Conservation (phyloP, 2,113 vertebrate genomes). For the Dunckerocampus dactyliophorus region DNA sequence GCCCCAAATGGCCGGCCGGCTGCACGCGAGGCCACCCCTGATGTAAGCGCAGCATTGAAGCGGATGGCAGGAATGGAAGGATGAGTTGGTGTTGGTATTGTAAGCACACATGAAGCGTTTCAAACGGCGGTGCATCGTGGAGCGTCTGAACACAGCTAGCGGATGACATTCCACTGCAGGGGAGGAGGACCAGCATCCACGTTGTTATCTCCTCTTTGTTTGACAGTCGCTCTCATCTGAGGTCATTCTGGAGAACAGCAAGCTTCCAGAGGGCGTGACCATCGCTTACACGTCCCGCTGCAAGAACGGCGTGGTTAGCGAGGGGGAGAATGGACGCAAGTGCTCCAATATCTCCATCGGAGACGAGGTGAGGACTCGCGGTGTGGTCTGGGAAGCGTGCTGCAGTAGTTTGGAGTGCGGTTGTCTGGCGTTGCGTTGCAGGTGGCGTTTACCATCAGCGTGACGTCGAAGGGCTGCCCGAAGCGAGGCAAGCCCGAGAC, state of each 20-base stretch:
- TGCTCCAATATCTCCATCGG: constrained; percentile 98
- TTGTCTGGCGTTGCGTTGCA: constrained; percentile 32
- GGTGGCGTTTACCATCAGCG: constrained; percentile 89
- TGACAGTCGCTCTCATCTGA: constrained; percentile 94
- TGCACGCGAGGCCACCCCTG: too few species aligned
- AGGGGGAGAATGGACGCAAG: constrained; percentile 89
- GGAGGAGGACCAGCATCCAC: constrained; percentile 7
- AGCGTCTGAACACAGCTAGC: constrained; percentile 42
- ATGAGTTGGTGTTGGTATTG: too few species aligned
- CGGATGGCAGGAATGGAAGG: too few species aligned
- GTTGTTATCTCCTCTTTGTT: constrained; percentile 30
- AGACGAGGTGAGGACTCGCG: constrained; percentile 79
- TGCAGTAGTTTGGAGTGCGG: background rate
- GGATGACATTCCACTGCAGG: constrained; percentile 31
- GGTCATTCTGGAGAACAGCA: constrained; percentile 95
- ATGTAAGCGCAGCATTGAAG: too few species aligned
- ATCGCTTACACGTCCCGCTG: constrained; percentile 92
- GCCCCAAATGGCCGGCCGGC: too few species aligned
- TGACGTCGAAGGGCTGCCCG: constrained; percentile 90
- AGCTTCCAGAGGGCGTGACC: constrained; percentile 89
- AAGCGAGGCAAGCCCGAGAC: constrained; percentile 74
- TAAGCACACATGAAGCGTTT: too few species aligned
- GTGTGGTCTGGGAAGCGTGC: too few species aligned
- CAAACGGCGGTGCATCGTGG: too few species aligned
- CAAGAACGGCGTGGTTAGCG: constrained; percentile 87